Conservation (phyloP, 2,888 invertebrate species). For the Tachina grossa region DNA sequence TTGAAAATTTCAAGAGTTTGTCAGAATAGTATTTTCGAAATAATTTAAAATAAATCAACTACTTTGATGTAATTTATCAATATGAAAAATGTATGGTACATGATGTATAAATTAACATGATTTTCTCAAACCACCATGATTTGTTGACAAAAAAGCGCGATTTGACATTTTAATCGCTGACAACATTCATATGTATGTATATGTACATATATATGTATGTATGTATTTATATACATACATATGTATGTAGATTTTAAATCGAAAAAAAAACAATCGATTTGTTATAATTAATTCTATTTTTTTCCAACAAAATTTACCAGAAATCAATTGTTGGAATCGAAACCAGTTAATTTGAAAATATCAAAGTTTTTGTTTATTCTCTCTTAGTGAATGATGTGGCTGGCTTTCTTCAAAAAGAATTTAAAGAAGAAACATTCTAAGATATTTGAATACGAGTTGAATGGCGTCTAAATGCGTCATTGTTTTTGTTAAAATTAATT, state of each 20-base stretch:
- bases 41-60: not conserved
- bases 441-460: not conserved
- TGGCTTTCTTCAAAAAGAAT: constrained; percentile 41
- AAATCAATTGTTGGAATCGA: constrained; percentile 4
- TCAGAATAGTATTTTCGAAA: not conserved
- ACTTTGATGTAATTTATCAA: no score
- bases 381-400: not conserved
- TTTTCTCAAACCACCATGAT: no score
- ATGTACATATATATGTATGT: not conserved
- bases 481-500: not conserved
- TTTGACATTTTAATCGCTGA: no score
- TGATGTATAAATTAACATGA: no score
- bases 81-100: no score
- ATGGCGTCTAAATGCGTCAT: constrained; percentile 32
- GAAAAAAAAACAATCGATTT: constrained; percentile 15
- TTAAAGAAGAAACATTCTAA: constrained; percentile 16
- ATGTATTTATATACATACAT: not conserved
- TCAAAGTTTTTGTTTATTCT: not conserved
- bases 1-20: no score
- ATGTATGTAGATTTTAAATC: not conserved
- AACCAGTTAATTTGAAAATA: constrained; percentile 38
- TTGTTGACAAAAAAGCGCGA: not conserved
- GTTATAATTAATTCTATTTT: constrained; percentile 32
- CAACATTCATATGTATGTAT: not conserved
- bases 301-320: constrained; percentile 14